phyloP scores from a whole-genome alignment of 1,140 invertebrate species.

The Polyergus mexicanus region DNA sequence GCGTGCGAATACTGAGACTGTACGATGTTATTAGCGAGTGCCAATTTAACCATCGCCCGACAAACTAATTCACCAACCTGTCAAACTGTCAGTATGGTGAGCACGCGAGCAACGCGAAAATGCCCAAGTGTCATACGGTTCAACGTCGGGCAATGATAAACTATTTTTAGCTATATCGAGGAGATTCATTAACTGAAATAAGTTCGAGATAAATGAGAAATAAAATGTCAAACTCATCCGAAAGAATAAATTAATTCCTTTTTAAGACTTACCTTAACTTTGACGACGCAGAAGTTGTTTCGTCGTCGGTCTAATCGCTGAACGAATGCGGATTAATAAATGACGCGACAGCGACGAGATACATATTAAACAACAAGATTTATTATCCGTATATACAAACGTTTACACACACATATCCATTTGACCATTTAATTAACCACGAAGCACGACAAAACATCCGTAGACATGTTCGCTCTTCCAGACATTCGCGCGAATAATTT shows the following conservation, averaged over 20 bases:
- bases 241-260: slow-evolving; percentile 9
- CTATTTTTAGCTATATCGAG: slow-evolving; percentile 25
- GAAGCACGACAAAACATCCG: slow-evolving; percentile 61
- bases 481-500: slow-evolving; percentile 46
- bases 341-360: not conserved
- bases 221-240: not conserved
- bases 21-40: slow-evolving; percentile 54
- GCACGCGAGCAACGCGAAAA: slow-evolving; percentile 33
- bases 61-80: slow-evolving; percentile 54
- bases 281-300: not conserved
- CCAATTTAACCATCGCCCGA: slow-evolving; percentile 49
- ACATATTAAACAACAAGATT: slow-evolving; percentile 81
- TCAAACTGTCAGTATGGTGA: slow-evolving; percentile 52
- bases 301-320: not conserved
- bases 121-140: not conserved
- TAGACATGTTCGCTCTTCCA: slow-evolving; percentile 50
- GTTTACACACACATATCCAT: slow-evolving; percentile 71
- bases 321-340: not conserved
- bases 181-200: slow-evolving; percentile 32
- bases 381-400: slow-evolving; percentile 81
- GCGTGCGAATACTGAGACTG: slow-evolving; percentile 45
- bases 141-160: slow-evolving; percentile 1
- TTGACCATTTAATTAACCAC: slow-evolving; percentile 58
- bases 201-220: slow-evolving; percentile 11
- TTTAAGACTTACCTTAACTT: slow-evolving; percentile 22